Percentiles rank a stretch among this genome's conserved stretches.
phyloP scores from a whole-genome alignment of 1,140 invertebrate species.

The Drosophila pseudoananassae region DNA sequence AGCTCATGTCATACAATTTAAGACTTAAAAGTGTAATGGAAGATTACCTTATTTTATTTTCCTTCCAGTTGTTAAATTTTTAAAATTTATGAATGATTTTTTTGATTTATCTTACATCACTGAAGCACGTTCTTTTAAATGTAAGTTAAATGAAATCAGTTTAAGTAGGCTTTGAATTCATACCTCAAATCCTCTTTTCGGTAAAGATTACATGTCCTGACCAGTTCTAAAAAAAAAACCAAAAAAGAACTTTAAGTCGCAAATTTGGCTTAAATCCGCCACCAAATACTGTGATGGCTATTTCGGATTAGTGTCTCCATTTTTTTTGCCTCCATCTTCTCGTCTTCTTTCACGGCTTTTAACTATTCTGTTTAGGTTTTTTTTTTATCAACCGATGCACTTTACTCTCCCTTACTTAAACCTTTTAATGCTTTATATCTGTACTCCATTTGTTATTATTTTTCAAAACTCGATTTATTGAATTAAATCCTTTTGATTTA shows the following conservation, averaged over 20 bases:
- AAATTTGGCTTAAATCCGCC: conserved; percentile 38
- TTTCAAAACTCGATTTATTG: conserved; percentile 42
- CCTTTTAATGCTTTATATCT: conserved; percentile 37
- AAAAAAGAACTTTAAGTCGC: conserved; percentile 32
- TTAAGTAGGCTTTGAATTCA: conserved; percentile 31
- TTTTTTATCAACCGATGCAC: conserved; percentile 48
- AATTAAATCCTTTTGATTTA: conserved; percentile 21
- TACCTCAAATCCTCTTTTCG: conserved; percentile 38
- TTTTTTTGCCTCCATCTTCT: conserved; percentile 3
- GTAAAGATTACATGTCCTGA: conserved; percentile 37
- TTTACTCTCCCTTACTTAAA: conserved; percentile 44
- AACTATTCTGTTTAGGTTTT: conserved; percentile 36
- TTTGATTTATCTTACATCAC: not conserved
- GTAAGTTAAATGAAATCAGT: conserved; percentile 65
- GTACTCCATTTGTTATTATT: not conserved
- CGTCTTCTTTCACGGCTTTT: conserved; percentile 6
- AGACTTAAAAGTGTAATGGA: not conserved
- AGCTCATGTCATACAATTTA: not conserved
- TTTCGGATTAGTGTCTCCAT: conserved; percentile 24
- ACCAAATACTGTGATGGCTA: conserved; percentile 33
- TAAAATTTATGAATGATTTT: not conserved
- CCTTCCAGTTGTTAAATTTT: not conserved
- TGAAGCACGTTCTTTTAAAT: not conserved
- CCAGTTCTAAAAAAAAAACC: conserved; percentile 6
- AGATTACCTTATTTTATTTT: not conserved